Evolutionary conservation across 2,797 vertebrate genomes (phyloP).

Genomic region (Gallinago stenura): DNA sequence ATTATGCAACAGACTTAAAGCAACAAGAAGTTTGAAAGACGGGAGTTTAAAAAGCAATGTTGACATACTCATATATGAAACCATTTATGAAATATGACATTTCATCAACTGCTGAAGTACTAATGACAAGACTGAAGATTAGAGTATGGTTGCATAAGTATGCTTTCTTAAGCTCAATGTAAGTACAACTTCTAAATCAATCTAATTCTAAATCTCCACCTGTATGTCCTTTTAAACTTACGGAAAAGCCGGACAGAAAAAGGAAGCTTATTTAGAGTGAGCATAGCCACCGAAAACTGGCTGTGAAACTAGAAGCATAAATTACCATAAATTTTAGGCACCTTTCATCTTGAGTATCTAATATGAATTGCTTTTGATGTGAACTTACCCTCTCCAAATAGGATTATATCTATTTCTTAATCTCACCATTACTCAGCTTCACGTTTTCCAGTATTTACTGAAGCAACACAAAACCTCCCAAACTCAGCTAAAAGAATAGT

Average conservation of each 20-base stretch:
- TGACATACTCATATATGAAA: neutral
- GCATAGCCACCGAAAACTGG: neutral
- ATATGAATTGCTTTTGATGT: neutral
- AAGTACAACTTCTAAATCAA: neutral
- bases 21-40: neutral
- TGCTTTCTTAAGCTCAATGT: neutral
- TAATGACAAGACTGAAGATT: neutral
- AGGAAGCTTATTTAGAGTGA: neutral
- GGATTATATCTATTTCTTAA: neutral
- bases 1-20: neutral
- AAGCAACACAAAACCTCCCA: neutral
- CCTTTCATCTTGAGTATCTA: neutral
- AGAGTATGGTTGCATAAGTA: neutral
- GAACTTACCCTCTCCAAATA: neutral
- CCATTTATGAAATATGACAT: neutral
- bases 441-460: neutral
- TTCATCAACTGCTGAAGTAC: neutral
- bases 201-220: neutral
- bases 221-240: neutral
- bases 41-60: neutral
- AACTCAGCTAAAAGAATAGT: neutral
- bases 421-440: neutral
- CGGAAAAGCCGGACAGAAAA: neutral
- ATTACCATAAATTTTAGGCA: neutral
- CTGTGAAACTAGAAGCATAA: neutral